Evolutionary conservation across 1,140 invertebrate species (phyloP), one percentile per base, ranked within the genome.

Genomic region (Psilanteris sp.): DNA sequence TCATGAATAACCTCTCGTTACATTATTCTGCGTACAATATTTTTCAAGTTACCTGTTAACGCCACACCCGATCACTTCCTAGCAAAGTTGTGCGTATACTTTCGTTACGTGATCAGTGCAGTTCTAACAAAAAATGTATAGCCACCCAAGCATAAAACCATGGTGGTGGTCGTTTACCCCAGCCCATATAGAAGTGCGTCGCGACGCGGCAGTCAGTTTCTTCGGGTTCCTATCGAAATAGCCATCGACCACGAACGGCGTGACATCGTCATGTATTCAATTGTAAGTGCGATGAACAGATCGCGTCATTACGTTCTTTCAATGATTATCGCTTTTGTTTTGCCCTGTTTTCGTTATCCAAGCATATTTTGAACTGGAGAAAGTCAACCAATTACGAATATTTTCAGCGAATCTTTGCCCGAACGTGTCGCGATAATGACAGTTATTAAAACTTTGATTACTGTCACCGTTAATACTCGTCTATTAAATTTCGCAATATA

Each of bases 171-270:
- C 74, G 68, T 77, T 78, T 67, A 74, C 73, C 71, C 62, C 29
- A 81, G 85, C 76, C 81, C 85, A 85, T 88, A 88, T 87, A 88
- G 84, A 87, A 86, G 85, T 82, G 85, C 80, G 50, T 80, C 75
- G 76, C 72, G 54, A 81, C 77, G 36, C 67, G 44, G 61, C 27
- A 20, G 79, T 66, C 85, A 88, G 87, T 88, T 87, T 84, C 76
- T 71, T 75, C 79, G 78, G 73, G 76, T 75, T 81, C 77, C 71
- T 79, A 75, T 70, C 54, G 77, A 85, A 83, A 84, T 84, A 81
- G 41, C 80, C 73, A 79, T 84, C 74, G 77, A 36, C 26, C 34
- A 36, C 55, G 26, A 16, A 11, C 39, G 27, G 6, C 43, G 16
- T 36, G 44, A 16, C 29, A 22, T 48, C 76, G 52, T 18, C 79